Evolutionary conservation across 1,140 invertebrate genomes (phyloP), one percentile per base, ranked within the genome.

Genomic region (Tetranychus urticae): DNA sequence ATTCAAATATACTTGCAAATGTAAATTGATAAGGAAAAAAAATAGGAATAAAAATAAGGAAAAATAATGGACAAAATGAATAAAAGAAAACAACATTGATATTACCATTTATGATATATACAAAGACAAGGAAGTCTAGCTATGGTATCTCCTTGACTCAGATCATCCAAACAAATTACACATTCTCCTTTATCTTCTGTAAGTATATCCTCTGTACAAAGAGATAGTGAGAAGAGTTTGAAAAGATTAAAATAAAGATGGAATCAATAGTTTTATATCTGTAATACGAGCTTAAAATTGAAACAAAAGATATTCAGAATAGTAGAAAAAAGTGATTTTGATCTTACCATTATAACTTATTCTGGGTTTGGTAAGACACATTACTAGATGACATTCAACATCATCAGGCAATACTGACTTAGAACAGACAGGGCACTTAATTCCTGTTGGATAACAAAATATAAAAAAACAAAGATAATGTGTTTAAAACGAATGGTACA

Each of bases 361-460:
- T 71, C 88, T 81, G 68, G 92, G 93, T 80, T 96, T 92, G 60
- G 92, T 97, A 74, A 97, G 83, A 80, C 93, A 97, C 85, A 97
- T 93, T 67, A 97, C 88, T 68, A 97, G 81, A 77, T 97, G 93
- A 78, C 88, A 91, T 79, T 97, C 92, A 70, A 94, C 88, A 75
- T 97, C 92, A 75, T 97, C 90, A 67, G 91, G 87, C 73, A 93
- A 77, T 67, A 97, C 86, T 76, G 88, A 86, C 78, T 96, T 97
- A 75, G 88, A 90, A 81, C 93, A 97, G 65, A 97, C 88, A 66
- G 93, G 92, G 77, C 93, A 97, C 77, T 93, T 91, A 72, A 94
- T 83, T 74, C 89, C 90, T 23, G 23, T 23, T 23, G 23, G 23
- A 23, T 92, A 77, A 23, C 23, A 23, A 23, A 47, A 47, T 1